Percentiles rank a stretch among this genome's conserved stretches.
These are phyloP conservation scores for Chlorops oryzae DNA, from an alignment of 1,140 invertebrate species.

Conservation along the genomic window DNA sequence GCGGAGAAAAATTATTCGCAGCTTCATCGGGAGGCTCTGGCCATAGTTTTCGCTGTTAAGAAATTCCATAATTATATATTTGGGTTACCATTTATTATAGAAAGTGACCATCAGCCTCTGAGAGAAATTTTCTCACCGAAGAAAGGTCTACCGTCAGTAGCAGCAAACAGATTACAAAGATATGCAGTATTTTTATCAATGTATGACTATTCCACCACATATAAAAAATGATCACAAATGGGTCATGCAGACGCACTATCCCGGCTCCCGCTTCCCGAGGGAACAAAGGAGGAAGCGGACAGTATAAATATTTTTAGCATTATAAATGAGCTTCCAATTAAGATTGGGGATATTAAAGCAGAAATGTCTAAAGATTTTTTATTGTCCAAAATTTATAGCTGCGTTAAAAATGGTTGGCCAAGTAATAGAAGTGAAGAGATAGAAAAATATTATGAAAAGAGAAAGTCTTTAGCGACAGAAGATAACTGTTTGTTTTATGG, in stretches of 20 bases:
- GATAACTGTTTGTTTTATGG: conserved; percentile 12
- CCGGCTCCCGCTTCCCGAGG: conserved; percentile 9
- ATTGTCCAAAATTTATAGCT: neutral
- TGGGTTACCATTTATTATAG: conserved; percentile 27
- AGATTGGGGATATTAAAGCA: neutral
- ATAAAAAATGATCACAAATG: conserved; percentile 17
- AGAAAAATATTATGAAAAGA: neutral
- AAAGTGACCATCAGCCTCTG: conserved; percentile 40
- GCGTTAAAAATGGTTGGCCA: conserved; percentile 6
- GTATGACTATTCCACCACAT: conserved; percentile 22
- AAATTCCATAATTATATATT: conserved; percentile 50
- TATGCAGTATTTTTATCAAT: conserved; percentile 24
- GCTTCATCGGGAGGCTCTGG: conserved; percentile 49
- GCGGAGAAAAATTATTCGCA: conserved; percentile 30
- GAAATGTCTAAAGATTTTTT: neutral
- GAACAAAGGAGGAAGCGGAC: neutral
- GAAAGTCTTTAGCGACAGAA: conserved; percentile 3
- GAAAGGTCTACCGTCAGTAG: conserved; percentile 21
- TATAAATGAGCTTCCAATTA: conserved; percentile 2
- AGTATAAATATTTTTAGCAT: conserved; percentile 9
- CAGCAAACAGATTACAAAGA: conserved; percentile 20
- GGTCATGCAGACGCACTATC: conserved; percentile 23
- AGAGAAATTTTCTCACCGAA: conserved; percentile 25
- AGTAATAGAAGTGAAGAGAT: neutral
- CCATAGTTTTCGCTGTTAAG: conserved; percentile 48